Percentiles rank a stretch among this genome's conserved stretches.
Evolutionary conservation across 2,888 invertebrate genomes (phyloP).

Genomic region (Standfussiana lucernea): DNA sequence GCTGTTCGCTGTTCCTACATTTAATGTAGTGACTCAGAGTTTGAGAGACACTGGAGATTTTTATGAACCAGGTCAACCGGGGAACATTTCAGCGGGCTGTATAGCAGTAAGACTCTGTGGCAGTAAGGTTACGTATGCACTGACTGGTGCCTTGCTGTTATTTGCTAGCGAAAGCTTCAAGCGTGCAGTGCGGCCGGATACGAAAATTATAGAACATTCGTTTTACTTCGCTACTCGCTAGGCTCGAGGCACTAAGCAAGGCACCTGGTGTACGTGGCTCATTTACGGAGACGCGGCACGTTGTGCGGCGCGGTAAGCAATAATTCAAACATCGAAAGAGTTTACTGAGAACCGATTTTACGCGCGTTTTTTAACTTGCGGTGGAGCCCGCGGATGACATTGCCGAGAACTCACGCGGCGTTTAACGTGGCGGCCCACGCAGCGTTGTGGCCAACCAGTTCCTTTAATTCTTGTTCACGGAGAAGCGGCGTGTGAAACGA

Average conservation of each 20-base stretch:
- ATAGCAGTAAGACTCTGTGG: too few species aligned
- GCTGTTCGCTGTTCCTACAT: neutral
- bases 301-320: neutral
- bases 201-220: neutral
- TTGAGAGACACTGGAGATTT: slow-evolving; percentile 9
- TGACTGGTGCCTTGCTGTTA: neutral
- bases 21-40: neutral
- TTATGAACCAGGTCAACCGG: neutral
- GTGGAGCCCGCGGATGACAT: too few species aligned
- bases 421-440: too few species aligned
- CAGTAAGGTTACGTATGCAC: neutral
- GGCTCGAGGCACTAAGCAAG: neutral
- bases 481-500: too few species aligned
- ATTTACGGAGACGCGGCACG: neutral
- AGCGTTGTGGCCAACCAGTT: too few species aligned
- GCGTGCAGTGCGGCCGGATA: neutral
- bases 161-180: neutral
- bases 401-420: too few species aligned
- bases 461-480: too few species aligned
- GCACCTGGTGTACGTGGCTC: neutral
- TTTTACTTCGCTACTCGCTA: neutral
- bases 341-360: neutral
- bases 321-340: neutral
- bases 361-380: too few species aligned
- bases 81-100: neutral